Base-by-base conservation (phyloP, 2,797 vertebrate genomes). In the Lacerta bilineata region DNA sequence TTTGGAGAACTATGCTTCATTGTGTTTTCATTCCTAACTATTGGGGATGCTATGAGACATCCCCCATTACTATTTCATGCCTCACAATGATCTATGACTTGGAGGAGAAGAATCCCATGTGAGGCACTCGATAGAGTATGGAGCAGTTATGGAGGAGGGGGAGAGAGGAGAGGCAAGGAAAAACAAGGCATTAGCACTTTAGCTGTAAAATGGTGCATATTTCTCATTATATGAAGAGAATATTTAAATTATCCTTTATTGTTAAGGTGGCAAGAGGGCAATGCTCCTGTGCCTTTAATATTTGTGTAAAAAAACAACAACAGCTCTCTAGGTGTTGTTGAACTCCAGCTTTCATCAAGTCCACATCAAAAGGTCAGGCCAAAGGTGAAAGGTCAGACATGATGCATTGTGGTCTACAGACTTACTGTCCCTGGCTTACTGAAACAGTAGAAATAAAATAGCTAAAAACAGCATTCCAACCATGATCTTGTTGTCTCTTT, bases 1-100 rank as follows among this genome's bases (percentile, higher is more conserved):
- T 81, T 93, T 92, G 69, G 86, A 94, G 90, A 89, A 59, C 84
- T 92, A 90, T 90, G 80, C 80, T 92, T 92, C 29, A 79, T 88
- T 81, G 10, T 93, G 69, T 11, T 81, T 68, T 90, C 93, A 71
- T 86, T 94, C 83, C 83, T 90, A 88, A 83, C 0, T 0, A 74
- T 90, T 92, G 87, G 68, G 87, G 86, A 90, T 91, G 76, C 59
- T 84, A 83, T 33, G 25, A 90, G 77, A 87, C 79, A 80, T 50
- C 68, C 88, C 83, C 86, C 77, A 90, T 86, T 93, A 59, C 41
- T 93, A 59, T 17, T 91, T 81, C 75, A 92, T 71, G 64, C 29
- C 36, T 87, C 78, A 86, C 74, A 25, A 46, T 0, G 23, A 90
- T 43, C 55, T 85, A 0, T 4, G 75, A 5, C 59, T 92, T 90